Evolutionary conservation across 1,140 invertebrate genomes (phyloP).

Genomic region (Elysia chlorotica): DNA sequence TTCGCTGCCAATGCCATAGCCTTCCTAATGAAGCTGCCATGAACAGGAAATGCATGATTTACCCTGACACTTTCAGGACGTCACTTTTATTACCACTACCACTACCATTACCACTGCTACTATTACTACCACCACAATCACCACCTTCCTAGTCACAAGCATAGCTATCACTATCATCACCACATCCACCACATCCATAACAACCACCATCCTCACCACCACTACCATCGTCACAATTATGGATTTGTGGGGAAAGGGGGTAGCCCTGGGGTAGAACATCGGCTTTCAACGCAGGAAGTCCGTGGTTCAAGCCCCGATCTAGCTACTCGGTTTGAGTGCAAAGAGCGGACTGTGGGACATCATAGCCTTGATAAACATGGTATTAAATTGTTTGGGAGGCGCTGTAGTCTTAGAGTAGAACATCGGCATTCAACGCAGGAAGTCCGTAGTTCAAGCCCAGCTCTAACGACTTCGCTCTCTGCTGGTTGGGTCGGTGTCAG

Average conservation of each 20-base stretch:
- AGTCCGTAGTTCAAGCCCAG: too few species aligned
- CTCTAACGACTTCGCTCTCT: too few species aligned
- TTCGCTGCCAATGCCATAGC: not conserved
- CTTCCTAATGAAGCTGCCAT: not conserved
- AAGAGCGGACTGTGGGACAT: too few species aligned
- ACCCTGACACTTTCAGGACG: not conserved
- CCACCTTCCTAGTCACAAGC: not conserved
- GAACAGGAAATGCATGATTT: not conserved
- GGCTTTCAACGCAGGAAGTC: not conserved
- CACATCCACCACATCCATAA: not conserved
- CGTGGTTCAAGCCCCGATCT: not conserved
- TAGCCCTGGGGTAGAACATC: not conserved
- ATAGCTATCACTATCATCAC: not conserved
- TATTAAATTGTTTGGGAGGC: not conserved
- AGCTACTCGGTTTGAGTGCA: too few species aligned
- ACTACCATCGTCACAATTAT: conserved; percentile 5
- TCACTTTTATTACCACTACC: not conserved
- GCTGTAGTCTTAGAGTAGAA: too few species aligned
- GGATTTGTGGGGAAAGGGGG: not conserved
- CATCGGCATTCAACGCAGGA: too few species aligned
- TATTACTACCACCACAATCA: not conserved
- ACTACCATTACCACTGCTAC: not conserved
- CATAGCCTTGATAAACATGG: not conserved
- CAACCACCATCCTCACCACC: conserved; percentile 8
- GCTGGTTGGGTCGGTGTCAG: too few species aligned